These are phyloP conservation scores for Callipepla californica DNA, from an alignment of 2,113 vertebrate species.

Conservation along the genomic window DNA sequence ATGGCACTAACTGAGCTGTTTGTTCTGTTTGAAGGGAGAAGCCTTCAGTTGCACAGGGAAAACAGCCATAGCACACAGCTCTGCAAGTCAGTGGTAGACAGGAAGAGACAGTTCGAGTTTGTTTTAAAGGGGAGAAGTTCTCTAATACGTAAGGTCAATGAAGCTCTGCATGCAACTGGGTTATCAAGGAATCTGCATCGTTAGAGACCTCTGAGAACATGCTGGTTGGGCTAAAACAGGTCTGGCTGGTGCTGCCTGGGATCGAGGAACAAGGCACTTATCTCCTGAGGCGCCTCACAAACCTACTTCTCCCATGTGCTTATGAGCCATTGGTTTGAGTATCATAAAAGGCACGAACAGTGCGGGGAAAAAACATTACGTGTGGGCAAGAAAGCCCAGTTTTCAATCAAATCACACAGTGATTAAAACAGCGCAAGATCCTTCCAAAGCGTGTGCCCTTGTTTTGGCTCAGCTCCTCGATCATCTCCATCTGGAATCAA, in stretches of 20 bases:
- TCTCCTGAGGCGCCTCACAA: not conserved
- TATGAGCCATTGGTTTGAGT: not conserved
- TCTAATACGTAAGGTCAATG: slow-evolving; percentile 7
- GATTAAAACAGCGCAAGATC: not conserved
- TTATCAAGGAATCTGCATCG: not conserved
- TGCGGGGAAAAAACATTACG: not conserved
- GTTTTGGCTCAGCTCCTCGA: not conserved
- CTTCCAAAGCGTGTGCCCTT: not conserved
- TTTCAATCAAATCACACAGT: not conserved
- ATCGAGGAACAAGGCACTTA: not conserved
- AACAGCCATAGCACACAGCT: not conserved
- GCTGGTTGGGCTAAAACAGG: not conserved
- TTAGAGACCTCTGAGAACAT: not conserved
- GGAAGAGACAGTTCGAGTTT: not conserved
- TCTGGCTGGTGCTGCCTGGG: not conserved
- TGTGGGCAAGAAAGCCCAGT: not conserved
- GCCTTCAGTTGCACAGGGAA: not conserved
- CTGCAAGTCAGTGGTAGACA: not conserved
- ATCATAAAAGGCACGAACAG: not conserved
- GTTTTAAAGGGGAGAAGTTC: slow-evolving; percentile 25
- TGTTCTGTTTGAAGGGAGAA: not conserved
- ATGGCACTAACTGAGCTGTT: not conserved
- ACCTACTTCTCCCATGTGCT: not conserved
- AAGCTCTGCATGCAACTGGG: not conserved
- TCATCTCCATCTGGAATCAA: not conserved